Conservation (phyloP, 2,797 vertebrate species). For the Xenops minutus region DNA sequence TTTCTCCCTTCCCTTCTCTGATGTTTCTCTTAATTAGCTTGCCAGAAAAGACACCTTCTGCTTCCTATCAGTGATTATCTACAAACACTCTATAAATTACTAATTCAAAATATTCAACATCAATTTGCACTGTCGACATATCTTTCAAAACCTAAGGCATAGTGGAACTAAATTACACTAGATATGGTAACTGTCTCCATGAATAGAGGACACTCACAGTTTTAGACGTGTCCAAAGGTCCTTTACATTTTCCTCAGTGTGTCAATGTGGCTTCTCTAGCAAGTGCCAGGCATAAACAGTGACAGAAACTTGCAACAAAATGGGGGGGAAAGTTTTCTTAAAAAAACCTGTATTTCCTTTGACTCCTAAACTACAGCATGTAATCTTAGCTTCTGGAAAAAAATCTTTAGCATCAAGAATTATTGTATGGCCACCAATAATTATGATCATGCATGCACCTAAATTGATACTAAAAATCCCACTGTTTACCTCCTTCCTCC, state of each 20-base stretch:
- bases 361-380: neutral
- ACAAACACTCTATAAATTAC: neutral
- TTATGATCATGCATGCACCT: neutral
- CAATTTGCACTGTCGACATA: neutral
- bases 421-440: neutral
- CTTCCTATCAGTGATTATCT: neutral
- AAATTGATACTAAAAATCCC: neutral
- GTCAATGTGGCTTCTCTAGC: neutral
- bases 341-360: neutral
- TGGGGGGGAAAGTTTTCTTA: too few species aligned
- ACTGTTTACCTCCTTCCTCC: neutral
- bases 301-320: neutral
- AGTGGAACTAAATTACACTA: neutral
- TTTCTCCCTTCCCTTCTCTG: neutral
- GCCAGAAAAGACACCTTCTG: neutral
- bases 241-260: neutral
- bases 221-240: neutral
- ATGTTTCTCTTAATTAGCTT: neutral
- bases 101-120: neutral
- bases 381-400: neutral
- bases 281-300: neutral
- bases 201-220: neutral
- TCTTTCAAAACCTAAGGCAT: neutral
- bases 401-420: neutral
- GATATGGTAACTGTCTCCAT: neutral